phyloP scores from a whole-genome alignment of 2,888 invertebrate species.

The Colostygia pectinataria region DNA sequence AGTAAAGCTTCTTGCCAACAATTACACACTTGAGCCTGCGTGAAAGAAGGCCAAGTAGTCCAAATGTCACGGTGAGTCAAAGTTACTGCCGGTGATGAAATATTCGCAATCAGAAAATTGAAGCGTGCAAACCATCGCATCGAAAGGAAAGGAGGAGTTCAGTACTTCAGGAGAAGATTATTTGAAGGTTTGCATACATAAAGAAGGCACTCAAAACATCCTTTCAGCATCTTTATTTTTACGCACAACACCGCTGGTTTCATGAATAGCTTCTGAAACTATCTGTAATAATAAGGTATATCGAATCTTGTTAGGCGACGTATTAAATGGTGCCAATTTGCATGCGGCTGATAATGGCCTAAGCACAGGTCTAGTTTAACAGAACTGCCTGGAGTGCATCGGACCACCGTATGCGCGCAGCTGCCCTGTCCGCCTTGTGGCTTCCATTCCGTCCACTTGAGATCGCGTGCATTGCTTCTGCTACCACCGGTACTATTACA shows the following conservation, averaged over 20 bases:
- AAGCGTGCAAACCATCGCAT: conserved; percentile 2
- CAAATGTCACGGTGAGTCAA: conserved; percentile 30
- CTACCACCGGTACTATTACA: conserved; percentile 41
- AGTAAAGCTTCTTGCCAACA: conserved; percentile 30
- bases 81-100: conserved; percentile 21
- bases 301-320: background rate
- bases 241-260: too few species aligned
- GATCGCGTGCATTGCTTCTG: conserved; percentile 40
- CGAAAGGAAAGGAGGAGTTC: background rate
- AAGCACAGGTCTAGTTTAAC: conserved; percentile 19
- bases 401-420: conserved; percentile 38
- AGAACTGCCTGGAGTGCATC: conserved; percentile 13
- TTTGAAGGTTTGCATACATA: too few species aligned
- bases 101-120: conserved; percentile 12
- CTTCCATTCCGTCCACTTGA: conserved; percentile 53
- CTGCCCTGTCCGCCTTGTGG: conserved; percentile 37
- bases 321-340: conserved; percentile 9
- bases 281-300: too few species aligned
- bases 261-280: too few species aligned
- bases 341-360: conserved; percentile 12
- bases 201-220: too few species aligned
- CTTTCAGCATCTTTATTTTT: too few species aligned
- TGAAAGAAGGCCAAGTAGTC: conserved; percentile 25
- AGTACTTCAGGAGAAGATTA: too few species aligned
- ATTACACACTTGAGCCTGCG: conserved; percentile 32